Evolutionary conservation across 2,888 invertebrate genomes (phyloP).

Genomic region (Phoenoteleia sp.): DNA sequence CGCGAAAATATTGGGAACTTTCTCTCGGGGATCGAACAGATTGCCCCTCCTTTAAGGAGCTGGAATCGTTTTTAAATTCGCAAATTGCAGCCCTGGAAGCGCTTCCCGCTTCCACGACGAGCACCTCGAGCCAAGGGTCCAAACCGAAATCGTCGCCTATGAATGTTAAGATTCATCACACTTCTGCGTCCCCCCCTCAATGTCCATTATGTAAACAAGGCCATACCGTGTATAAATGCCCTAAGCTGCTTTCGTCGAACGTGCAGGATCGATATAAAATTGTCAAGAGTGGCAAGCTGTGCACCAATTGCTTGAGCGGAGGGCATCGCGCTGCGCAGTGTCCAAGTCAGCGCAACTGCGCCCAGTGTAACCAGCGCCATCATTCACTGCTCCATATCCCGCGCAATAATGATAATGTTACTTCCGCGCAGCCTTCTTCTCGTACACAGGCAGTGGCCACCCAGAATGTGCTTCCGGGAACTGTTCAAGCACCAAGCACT

Average conservation of each 20-base stretch:
- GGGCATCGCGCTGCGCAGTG: background rate
- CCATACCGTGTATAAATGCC: conserved; percentile 1
- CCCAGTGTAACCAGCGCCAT: conserved; percentile 2
- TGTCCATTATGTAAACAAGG: background rate
- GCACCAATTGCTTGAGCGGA: background rate
- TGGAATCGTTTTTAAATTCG: conserved; percentile 4
- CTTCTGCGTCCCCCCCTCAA: background rate
- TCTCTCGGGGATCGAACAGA: conserved; percentile 12
- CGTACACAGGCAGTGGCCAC: no score
- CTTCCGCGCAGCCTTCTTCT: no score
- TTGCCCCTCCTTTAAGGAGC: conserved; percentile 1
- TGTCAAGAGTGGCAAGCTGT: background rate
- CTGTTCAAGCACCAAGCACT: no score
- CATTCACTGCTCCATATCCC: conserved; percentile 13
- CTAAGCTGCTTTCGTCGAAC: background rate
- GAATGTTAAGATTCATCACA: background rate
- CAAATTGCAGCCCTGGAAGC: background rate
- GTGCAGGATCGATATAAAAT: background rate
- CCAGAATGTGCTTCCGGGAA: no score
- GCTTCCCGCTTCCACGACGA: background rate
- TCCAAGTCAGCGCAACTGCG: background rate
- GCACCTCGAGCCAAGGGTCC: background rate
- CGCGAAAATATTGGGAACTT: background rate
- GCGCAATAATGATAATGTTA: no score
- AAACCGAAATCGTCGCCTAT: background rate